Evolutionary conservation across 2,113 vertebrate genomes (phyloP), one percentile per base, ranked within the genome.

Genomic region (Pogonocichla stellata): DNA sequence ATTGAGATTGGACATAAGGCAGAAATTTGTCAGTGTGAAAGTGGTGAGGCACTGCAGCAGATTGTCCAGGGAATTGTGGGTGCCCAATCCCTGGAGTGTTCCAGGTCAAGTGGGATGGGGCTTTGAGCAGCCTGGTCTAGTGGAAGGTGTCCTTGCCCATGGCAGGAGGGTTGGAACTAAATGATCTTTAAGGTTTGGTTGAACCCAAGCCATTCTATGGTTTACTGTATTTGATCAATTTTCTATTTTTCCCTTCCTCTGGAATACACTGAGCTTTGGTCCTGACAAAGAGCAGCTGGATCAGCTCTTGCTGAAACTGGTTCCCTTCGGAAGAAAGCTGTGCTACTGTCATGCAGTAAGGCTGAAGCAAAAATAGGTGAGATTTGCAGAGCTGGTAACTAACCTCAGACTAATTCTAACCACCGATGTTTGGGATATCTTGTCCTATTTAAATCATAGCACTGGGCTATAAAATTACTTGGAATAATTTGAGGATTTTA

Each of bases 1-100:
- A 2, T 64, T 53, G 12, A 66, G 17, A 7, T 34, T 10, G 4
- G 43, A 26, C 1, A 1, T 8, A 1, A n/a, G 26, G 20, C 19
- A 43, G 34, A 50, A 54, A 6, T 50, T 45, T 2, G 17, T 72
- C 3, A 0, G 8, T 9, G 0, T 62, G 26, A 24, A n/a, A 24
- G 16, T 50, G 20, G 6, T 69, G 53, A 83, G 48, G 17, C 38
- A 10, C 18, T 77, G 26, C 34, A 18, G 1, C 12, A 56, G 23
- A 20, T 20, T 72, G 25, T 48, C 53, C 8, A 14, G 25, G 31
- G 42, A 67, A 17, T 1, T 67, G 66, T 69, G 34, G 33, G 2
- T 90, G 25, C 14, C 24, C 31, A 47, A 0, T 87, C 51, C 26
- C 28, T 66, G 29, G 28, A 14, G 26, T 14, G 9, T 64, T 64